These are phyloP conservation scores for Acrobeloides nanus DNA, from an alignment of 2,888 invertebrate species.

Conservation along the genomic window DNA sequence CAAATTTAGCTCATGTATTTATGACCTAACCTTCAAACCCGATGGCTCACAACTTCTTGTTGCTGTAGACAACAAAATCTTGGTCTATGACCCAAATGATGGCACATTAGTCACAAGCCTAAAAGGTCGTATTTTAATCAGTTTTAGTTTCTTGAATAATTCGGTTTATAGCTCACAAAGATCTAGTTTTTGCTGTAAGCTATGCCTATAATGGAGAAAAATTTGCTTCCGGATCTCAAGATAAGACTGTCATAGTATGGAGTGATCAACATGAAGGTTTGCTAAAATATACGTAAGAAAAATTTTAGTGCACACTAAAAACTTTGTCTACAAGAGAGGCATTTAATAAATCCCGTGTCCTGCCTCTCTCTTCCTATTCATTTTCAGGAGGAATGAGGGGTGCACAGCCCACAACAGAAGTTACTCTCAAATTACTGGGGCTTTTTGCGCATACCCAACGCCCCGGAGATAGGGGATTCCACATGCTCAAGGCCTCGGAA, in stretches of 20 bases:
- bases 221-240: conserved; percentile 92
- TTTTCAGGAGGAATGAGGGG: too few relatives aligned
- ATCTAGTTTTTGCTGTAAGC: conserved; percentile 79
- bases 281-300: conserved; percentile 87
- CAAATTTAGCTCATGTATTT: conserved; percentile 59
- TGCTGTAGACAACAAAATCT: conserved; percentile 84
- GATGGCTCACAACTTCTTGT: conserved; percentile 87
- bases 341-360: too few relatives aligned
- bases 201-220: conserved; percentile 88
- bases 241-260: conserved; percentile 97
- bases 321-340: too few relatives aligned
- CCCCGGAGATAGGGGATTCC: too few relatives aligned
- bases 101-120: conserved; percentile 82
- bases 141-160: conserved; percentile 1
- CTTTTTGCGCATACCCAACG: too few relatives aligned
- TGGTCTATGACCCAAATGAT: conserved; percentile 85
- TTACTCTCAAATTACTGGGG: too few relatives aligned
- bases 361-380: too few relatives aligned
- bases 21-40: conserved; percentile 87
- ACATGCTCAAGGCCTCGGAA: too few relatives aligned
- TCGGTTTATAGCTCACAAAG: conserved; percentile 69
- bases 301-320: too few relatives aligned
- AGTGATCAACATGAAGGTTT: conserved; percentile 88
- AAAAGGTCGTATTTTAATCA: conserved; percentile 63
- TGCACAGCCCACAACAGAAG: too few relatives aligned